Conservation (phyloP, 1,140 invertebrate genomes). For the Magallana gigas region DNA sequence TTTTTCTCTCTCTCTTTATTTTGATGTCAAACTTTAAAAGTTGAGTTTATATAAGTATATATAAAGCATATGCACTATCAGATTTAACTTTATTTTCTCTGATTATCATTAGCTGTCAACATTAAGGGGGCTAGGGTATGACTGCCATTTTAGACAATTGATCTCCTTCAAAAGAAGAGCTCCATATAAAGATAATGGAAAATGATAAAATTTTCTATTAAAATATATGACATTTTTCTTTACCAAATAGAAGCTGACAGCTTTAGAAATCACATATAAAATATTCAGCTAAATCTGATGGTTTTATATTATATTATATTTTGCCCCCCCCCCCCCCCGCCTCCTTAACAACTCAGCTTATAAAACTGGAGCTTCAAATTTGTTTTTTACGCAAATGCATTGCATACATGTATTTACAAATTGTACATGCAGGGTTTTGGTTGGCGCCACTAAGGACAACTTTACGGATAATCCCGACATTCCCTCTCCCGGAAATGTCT, state of each 20-base stretch:
- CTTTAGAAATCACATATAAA: no score
- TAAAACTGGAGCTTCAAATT: no score
- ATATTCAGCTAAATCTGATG: no score
- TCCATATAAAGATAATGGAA: no score
- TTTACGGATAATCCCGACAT: slow-evolving; percentile 19
- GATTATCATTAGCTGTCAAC: not conserved
- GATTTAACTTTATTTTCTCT: not conserved
- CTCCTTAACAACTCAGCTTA: not conserved
- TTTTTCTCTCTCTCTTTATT: no score
- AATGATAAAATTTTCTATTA: no score
- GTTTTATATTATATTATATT: no score
- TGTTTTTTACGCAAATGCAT: not conserved
- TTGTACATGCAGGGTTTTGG: not conserved
- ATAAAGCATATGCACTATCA: not conserved
- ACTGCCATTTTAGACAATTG: no score
- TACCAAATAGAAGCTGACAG: no score
- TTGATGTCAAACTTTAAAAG: not conserved
- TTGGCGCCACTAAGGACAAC: slow-evolving; percentile 26
- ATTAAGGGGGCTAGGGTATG: not conserved
- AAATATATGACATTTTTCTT: no score
- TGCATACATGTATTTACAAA: not conserved
- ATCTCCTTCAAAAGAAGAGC: no score
- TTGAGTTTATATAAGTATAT: not conserved
- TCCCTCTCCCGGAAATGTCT: slow-evolving; percentile 1
- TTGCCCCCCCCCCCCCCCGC: no score